These are phyloP conservation scores for Lasiurus borealis DNA, from an alignment of 2,113 vertebrate species.

Conservation along the genomic window DNA sequence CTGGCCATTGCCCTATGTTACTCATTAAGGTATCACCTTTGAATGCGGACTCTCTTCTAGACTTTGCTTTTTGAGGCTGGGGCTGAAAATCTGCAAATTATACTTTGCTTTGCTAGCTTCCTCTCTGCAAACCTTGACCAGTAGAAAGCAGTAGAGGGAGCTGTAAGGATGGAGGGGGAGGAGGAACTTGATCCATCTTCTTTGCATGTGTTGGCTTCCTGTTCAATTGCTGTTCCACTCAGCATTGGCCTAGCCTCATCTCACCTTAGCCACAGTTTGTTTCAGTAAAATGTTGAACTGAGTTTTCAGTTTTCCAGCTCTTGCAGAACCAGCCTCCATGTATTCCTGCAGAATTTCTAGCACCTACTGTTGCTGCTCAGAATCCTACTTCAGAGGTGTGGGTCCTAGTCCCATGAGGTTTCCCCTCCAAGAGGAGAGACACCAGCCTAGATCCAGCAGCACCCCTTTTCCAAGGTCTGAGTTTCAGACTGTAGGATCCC, in stretches of 20 bases:
- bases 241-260: background rate
- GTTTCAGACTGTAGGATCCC: accelerated
- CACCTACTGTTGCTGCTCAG: background rate
- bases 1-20: background rate
- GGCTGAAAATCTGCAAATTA: background rate
- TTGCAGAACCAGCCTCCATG: background rate
- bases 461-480: background rate
- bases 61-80: background rate
- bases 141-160: background rate
- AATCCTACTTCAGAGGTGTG: background rate
- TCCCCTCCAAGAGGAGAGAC: background rate
- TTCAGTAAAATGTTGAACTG: background rate
- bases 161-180: background rate
- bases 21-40: background rate
- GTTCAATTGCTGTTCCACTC: background rate
- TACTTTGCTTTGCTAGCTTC: background rate
- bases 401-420: background rate
- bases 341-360: background rate
- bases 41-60: background rate
- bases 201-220: background rate
- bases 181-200: background rate
- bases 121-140: background rate
- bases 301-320: background rate
- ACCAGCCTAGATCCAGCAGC: too few species aligned
- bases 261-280: background rate